A percentile compares a stretch with the other conserved stretches of the same genome.
Conservation (phyloP, 2,113 vertebrate species). For the Odontophorus gujanensis region DNA sequence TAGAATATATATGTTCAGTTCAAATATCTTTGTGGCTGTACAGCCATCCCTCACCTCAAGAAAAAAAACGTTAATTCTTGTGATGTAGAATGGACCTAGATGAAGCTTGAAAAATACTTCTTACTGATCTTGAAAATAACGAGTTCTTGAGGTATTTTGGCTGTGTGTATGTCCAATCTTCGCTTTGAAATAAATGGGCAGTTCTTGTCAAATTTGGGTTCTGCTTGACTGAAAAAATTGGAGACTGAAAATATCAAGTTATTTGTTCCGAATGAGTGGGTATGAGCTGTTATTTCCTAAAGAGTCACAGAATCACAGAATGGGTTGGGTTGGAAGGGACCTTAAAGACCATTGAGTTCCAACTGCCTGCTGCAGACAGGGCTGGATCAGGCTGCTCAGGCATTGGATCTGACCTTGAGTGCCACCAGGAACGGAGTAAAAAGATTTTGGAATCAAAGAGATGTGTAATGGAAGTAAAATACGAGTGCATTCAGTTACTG, state of each 20-base stretch:
- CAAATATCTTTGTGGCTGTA: background rate
- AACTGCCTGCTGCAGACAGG: too few species aligned
- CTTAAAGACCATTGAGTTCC: too few species aligned
- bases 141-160: background rate
- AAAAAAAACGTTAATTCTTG: background rate
- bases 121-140: background rate
- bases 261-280: background rate
- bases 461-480: background rate
- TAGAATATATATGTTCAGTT: background rate
- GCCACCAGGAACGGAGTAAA: background rate
- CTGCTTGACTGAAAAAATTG: background rate
- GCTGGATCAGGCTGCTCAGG: background rate
- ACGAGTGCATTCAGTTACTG: background rate
- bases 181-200: background rate
- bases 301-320: too few species aligned
- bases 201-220: background rate
- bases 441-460: background rate
- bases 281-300: background rate
- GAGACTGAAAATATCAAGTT: background rate
- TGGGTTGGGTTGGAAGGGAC: too few species aligned
- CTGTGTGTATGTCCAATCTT: background rate
- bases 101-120: background rate
- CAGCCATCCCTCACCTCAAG: background rate
- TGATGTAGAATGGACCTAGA: accelerated
- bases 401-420: background rate